Base-by-base conservation (phyloP, 1,140 invertebrate genomes). In the Leptopilina clavipes region DNA sequence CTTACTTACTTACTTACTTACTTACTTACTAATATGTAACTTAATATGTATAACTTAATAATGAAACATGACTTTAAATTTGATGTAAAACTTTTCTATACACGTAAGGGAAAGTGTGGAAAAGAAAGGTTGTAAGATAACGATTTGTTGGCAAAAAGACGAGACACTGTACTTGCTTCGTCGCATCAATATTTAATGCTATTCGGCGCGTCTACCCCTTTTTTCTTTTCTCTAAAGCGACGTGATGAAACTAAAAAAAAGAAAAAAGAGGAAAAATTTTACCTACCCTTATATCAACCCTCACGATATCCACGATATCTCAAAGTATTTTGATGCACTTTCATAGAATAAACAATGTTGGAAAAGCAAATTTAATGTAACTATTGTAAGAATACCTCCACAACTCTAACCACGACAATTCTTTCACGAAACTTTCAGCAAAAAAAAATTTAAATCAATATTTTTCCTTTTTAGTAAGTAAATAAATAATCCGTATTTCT, bases 101-200 rank as follows among this genome's bases (percentile, higher is more conserved):
- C 25, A 31, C 25, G 25, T 31, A 9, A 40, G 7, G 37, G 1
- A 40, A 40, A 40, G 25, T 31, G 25, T 31, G 3, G 48, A 8
- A 17, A 17, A 52, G 44, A 45, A 45, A n/a, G 3, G 48, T 52
- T 52, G 48, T 17, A 52, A n/a, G 48, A 52, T 52, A 52, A n/a
- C 48, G 48, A 52, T 52, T 52, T 48, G 44, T 17, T 52, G 48
- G 48, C 48, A 52, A 52, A 52, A 52, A 17, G 48, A n/a, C 12
- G 48, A 52, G 48, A 52, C 48, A 17, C n/a, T 52, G 17, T 52
- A 65, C 59, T n/a, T 65, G 59, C 59, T 65, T 65, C 59, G 71
- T 17, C 11, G 72, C 78, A 80, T 80, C 75, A 80, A 80, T 80
- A 77, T 80, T 80, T 77, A 77, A 80, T 77, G 71, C 73, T 70